Percentiles rank a stretch among this genome's conserved stretches.
These are phyloP conservation scores for Thinocorus orbignyianus DNA, from an alignment of 2,113 vertebrate genomes.

Conservation along the genomic window DNA sequence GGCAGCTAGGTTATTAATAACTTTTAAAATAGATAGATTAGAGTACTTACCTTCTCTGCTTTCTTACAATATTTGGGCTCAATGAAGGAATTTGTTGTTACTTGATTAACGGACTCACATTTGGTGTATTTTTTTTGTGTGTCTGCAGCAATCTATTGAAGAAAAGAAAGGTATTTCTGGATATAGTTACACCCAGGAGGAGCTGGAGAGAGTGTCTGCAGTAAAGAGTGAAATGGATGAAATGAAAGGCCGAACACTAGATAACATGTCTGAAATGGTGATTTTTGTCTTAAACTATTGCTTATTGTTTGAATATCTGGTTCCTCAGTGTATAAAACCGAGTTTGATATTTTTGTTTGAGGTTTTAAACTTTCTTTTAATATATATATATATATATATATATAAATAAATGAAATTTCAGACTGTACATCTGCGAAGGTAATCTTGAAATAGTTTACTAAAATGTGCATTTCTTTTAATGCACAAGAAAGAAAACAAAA, in stretches of 20 bases:
- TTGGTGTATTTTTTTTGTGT: background rate
- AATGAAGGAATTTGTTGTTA: background rate
- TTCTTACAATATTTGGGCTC: background rate
- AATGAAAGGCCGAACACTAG: constrained; percentile 89
- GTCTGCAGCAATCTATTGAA: constrained; percentile 85
- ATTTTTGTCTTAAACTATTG: background rate
- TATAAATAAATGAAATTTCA: background rate
- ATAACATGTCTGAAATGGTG: constrained; percentile 97
- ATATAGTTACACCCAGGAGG: constrained; percentile 93
- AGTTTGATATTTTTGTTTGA: background rate
- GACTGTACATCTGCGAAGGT: background rate
- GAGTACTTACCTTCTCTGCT: background rate
- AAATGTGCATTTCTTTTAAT: background rate
- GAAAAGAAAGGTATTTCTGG: constrained; percentile 92
- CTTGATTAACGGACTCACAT: background rate
- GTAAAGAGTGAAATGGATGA: constrained; percentile 96
- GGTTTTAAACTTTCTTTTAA: background rate
- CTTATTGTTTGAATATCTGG: background rate
- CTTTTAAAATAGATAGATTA: background rate
- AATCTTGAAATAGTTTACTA: background rate
- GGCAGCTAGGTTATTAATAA: background rate
- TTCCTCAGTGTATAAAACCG: background rate
- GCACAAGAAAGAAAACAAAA: background rate
- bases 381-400: background rate
- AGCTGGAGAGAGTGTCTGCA: constrained; percentile 91